phyloP scores from a whole-genome alignment of 2,888 invertebrate genomes.

The Scaeva pyrastri region DNA sequence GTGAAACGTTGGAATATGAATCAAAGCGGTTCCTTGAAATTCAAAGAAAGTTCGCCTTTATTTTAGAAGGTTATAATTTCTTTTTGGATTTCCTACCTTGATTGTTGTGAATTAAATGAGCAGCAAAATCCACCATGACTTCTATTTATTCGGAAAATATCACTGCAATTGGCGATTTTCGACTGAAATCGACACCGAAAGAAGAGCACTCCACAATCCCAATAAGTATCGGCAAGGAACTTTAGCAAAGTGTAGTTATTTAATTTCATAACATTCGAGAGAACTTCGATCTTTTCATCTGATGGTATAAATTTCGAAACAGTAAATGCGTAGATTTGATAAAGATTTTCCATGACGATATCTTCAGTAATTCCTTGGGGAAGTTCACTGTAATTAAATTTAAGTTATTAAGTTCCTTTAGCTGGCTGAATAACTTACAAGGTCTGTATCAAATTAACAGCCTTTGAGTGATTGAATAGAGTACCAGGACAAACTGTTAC shows the following conservation, averaged over 20 bases:
- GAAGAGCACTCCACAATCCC: slow-evolving; percentile 85
- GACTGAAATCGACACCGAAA: slow-evolving; percentile 84
- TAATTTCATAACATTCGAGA: slow-evolving; percentile 76
- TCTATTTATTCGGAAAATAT: slow-evolving; percentile 85
- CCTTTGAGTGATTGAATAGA: slow-evolving; percentile 80
- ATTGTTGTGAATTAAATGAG: slow-evolving; percentile 85
- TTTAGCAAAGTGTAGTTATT: slow-evolving; percentile 82
- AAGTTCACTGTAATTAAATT: not conserved
- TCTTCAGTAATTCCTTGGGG: slow-evolving; percentile 17
- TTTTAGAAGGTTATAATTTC: no score
- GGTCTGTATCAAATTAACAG: not conserved
- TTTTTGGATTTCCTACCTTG: slow-evolving; percentile 64
- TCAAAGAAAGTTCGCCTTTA: no score
- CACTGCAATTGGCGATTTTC: slow-evolving; percentile 83
- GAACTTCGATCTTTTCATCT: slow-evolving; percentile 41
- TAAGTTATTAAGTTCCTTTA: not conserved
- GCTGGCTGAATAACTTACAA: not conserved
- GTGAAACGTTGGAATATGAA: no score
- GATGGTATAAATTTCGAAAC: slow-evolving; percentile 75
- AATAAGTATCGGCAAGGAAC: slow-evolving; percentile 84
- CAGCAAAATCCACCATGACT: slow-evolving; percentile 86
- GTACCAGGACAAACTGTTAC: slow-evolving; percentile 85
- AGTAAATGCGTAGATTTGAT: slow-evolving; percentile 79
- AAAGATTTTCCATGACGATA: slow-evolving; percentile 73
- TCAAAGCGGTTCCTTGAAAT: no score